Base-by-base conservation (phyloP, 2,888 invertebrate genomes). In the Epicampocera succincta region DNA sequence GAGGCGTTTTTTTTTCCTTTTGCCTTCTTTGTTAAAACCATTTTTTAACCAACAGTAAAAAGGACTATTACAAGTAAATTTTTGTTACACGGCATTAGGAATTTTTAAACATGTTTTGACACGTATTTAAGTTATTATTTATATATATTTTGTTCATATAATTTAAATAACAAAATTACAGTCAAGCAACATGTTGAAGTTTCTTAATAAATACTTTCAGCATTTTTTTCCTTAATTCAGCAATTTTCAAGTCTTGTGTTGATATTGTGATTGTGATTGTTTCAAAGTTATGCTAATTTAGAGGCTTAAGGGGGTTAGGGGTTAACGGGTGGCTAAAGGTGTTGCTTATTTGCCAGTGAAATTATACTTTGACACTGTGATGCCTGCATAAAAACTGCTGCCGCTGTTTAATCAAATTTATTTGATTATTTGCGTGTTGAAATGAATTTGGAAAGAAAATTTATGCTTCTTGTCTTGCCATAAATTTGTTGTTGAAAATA, bases 41-140 rank as follows among this genome's bases (percentile, higher is more conserved):
- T 54, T 66, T 33, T 33, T 33, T 33, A 40, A 17, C 5, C 42
- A 33, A 52, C 25, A 42, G 42, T 50, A 58, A 68, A n/a, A 58
- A 71, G 3, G 11, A 11, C 46, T 58, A 8, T 66, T 33, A 33
- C 8, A 33, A 60, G 60, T 46, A 52, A 9, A 44, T 56, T n/a
- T 48, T 15, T 63, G 66, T 58, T 40, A 19, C n/a, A 3, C 5
- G 13, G 60, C 46, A 69, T 78, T 74, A 71, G 42, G 74, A 82
- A 54, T 66, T 74, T 71, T 65, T 65, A 82, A 73, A 50, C 77
- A 77, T 74, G 69, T 71, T 78, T 74, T 78, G 82, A 82, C 78
- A 82, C 82, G 78, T 82, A 29, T 66, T 75, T 66, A 71, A 56
- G 42, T n/a, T 61, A 73, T 54, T 77, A 61, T 77, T 81, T 77